A percentile compares a stretch with the other conserved stretches of the same genome.
phyloP scores from a whole-genome alignment of 2,888 invertebrate genomes.

The Drosophila macrothrix region DNA sequence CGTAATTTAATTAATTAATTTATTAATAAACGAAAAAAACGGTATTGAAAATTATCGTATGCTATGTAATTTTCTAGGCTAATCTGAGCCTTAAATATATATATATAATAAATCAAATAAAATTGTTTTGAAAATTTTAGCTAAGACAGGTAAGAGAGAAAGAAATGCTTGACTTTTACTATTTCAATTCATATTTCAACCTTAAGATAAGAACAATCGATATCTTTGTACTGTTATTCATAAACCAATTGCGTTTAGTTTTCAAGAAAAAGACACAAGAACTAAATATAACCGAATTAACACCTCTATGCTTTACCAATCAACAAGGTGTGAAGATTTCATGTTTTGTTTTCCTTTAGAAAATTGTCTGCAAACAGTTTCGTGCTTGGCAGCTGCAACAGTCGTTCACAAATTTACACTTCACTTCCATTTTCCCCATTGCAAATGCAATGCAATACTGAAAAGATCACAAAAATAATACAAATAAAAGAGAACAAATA shows the following conservation, averaged over 20 bases:
- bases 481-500: slow-evolving; percentile 16
- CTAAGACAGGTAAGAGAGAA: slow-evolving; percentile 23
- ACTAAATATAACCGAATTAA: neutral
- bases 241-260: neutral
- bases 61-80: neutral
- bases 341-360: slow-evolving; percentile 14
- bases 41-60: neutral
- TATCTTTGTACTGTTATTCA: neutral
- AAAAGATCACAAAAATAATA: slow-evolving; percentile 9
- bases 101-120: neutral
- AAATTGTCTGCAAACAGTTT: slow-evolving; percentile 26
- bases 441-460: slow-evolving; percentile 14
- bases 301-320: neutral
- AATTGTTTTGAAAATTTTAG: slow-evolving; percentile 2
- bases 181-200: neutral
- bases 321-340: slow-evolving; percentile 23
- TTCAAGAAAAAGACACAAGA: neutral
- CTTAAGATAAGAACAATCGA: neutral
- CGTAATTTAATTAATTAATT: neutral
- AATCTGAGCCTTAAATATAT: neutral
- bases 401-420: slow-evolving; percentile 5
- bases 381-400: slow-evolving; percentile 37
- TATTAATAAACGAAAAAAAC: neutral
- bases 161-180: neutral
- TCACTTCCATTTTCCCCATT: slow-evolving; percentile 19